phyloP scores from a whole-genome alignment of 2,888 invertebrate genomes.

The Leptinotarsa rubiginosa region DNA sequence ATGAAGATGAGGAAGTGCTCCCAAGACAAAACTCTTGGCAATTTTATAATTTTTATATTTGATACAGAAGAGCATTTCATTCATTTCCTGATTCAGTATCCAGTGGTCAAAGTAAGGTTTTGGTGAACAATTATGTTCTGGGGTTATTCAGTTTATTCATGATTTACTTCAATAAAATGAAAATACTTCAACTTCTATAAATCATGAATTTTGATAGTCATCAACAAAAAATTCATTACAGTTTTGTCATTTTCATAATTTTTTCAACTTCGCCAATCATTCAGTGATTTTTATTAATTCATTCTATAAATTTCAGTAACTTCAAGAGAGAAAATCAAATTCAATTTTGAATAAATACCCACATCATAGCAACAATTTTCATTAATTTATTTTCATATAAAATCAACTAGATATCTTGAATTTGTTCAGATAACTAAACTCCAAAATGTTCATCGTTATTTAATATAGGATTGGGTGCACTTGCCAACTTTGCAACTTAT shows the following conservation, averaged over 20 bases:
- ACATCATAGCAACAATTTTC: not conserved
- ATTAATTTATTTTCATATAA: not conserved
- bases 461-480: not conserved
- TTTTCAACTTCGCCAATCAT: not conserved
- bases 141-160: too few relatives aligned
- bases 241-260: too few relatives aligned
- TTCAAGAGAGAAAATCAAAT: not conserved
- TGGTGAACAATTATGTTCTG: too few relatives aligned
- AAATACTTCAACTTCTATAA: too few relatives aligned
- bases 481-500: not conserved
- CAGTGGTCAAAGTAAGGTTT: too few relatives aligned
- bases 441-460: slow-evolving; percentile 8
- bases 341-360: not conserved
- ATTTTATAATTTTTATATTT: not conserved
- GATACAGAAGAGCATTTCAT: too few relatives aligned
- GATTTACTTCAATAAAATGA: too few relatives aligned
- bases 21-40: not conserved
- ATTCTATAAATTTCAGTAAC: not conserved
- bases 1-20: not conserved
- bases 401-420: not conserved
- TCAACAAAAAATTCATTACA: too few relatives aligned
- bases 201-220: too few relatives aligned
- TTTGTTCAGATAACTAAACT: not conserved
- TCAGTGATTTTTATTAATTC: not conserved
- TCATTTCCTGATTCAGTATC: too few relatives aligned